Evolutionary conservation across 2,113 vertebrate genomes (phyloP).

Genomic region (Trogon surrucura): DNA sequence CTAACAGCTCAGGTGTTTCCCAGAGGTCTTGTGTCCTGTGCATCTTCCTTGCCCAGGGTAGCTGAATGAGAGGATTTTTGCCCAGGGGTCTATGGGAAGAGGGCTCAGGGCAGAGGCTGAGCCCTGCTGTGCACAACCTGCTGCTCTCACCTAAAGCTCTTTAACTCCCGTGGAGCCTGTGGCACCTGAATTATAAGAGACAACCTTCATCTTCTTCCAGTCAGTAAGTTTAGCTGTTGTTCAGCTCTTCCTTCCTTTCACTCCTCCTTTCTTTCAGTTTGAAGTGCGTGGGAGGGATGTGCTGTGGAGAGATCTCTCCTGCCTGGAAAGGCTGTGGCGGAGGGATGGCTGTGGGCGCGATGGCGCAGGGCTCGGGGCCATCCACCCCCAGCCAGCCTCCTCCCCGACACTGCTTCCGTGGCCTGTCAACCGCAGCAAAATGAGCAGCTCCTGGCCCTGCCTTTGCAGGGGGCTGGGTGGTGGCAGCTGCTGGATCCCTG

Average conservation of each 20-base stretch:
- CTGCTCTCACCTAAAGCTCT: not conserved
- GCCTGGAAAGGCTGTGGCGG: fast-evolving
- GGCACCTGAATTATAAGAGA: not conserved
- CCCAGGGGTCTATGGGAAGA: fast-evolving
- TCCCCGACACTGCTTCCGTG: not conserved
- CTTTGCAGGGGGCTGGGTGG: not conserved
- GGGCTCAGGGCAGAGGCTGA: not conserved
- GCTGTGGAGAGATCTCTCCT: not conserved
- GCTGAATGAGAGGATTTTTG: not conserved
- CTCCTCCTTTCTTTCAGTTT: not conserved
- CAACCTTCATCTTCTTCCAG: not conserved
- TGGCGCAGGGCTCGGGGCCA: fast-evolving
- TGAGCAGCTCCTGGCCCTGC: not conserved
- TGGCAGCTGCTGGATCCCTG: constrained; percentile 29
- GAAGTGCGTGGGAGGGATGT: not conserved
- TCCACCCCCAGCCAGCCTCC: not conserved
- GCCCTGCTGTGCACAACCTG: no score
- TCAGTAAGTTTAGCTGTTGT: not conserved
- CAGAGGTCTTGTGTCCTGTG: not conserved
- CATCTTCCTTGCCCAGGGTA: not conserved
- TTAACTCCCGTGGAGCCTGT: not conserved
- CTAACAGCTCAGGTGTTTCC: not conserved
- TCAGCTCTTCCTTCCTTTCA: not conserved
- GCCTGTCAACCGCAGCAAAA: not conserved
- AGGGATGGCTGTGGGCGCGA: fast-evolving